Evolutionary conservation across 2,797 vertebrate species (phyloP), one percentile per base, ranked within the genome.

Genomic region (Rhabdomys pumilio): DNA sequence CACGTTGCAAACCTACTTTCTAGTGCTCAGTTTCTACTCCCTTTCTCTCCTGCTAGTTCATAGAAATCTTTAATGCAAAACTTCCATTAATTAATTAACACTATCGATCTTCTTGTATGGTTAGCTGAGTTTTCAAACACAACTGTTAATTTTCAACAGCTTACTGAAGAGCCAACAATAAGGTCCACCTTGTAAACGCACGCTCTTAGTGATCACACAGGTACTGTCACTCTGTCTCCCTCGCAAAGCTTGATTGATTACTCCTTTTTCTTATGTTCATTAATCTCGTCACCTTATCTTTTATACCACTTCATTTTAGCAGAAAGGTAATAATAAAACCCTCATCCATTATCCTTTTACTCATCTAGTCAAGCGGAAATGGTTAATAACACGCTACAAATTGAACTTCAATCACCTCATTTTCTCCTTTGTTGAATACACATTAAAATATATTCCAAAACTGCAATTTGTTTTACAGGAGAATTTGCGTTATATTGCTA

Each of bases 281-380:
- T 99, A 99, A 99, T 99, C 99, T 99, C 99, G 99, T 99, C 99
- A 99, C 99, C 99, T 99, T 99, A 99, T 99, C 99, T 99, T 99
- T 99, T 99, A 99, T 99, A 99, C 99, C 99, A 99, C 99, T 99
- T 99, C 99, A 99, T 99, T 99, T 99, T 99, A 99, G 99, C 99
- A 99, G 98, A 99, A 99, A 99, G 99, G 99, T 99, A 99, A 99
- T 99, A 99, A 99, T 99, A 99, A 99, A 99, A 99, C 99, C 99
- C 99, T 99, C 99, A 99, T 99, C 99, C 99, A 99, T 99, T 99
- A 99, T 99, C 99, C 99, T 99, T 99, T 99, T 99, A 99, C 99
- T 95, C 99, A 99, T 99, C 99, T 99, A 99, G 99, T 99, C 99
- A 99, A 99, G 99, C 98, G 99, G 99, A 99, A 99, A 99, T 99